These are phyloP conservation scores for Amphibalanus amphitrite DNA, from an alignment of 1,140 invertebrate species.

Conservation along the genomic window DNA sequence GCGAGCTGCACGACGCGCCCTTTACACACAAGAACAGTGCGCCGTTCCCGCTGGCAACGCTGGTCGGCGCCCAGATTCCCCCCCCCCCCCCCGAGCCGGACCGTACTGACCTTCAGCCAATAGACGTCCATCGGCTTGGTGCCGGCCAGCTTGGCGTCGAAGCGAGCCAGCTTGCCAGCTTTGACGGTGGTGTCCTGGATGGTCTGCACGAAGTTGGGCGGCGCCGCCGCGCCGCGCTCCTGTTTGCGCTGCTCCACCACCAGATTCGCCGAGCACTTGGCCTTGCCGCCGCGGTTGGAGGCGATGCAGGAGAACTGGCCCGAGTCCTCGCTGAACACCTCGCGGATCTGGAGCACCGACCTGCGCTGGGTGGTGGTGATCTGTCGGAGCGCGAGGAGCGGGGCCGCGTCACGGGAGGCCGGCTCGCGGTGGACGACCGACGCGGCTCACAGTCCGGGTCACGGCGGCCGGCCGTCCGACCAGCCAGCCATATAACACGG, in stretches of 20 bases:
- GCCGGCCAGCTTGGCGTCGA: conserved; percentile 68
- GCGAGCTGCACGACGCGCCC: too few relatives aligned
- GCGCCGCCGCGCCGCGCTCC: conserved; percentile 52
- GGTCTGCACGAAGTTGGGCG: conserved; percentile 69
- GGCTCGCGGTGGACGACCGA: too few relatives aligned
- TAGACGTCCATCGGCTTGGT: conserved; percentile 80
- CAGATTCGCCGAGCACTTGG: conserved; percentile 86
- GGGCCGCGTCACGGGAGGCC: too few relatives aligned
- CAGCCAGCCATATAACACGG: too few relatives aligned
- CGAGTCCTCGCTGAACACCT: conserved; percentile 84
- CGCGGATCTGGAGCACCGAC: conserved; percentile 63
- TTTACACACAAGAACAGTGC: too few relatives aligned
- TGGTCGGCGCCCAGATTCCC: too few relatives aligned
- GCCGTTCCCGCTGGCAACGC: too few relatives aligned
- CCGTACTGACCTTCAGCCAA: conserved; percentile 58
- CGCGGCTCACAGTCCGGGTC: too few relatives aligned
- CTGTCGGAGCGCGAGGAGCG: too few relatives aligned
- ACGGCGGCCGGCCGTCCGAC: too few relatives aligned
- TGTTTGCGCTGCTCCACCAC: conserved; percentile 69
- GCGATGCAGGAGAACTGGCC: conserved; percentile 81
- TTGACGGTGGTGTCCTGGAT: conserved; percentile 60
- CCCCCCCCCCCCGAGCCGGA: too few relatives aligned
- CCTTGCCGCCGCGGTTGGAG: conserved; percentile 74
- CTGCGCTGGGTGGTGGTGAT: conserved; percentile 80
- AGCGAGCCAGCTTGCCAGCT: conserved; percentile 61